These are phyloP conservation scores for Thymelicus lineola DNA, from an alignment of 2,888 invertebrate genomes.

Conservation along the genomic window DNA sequence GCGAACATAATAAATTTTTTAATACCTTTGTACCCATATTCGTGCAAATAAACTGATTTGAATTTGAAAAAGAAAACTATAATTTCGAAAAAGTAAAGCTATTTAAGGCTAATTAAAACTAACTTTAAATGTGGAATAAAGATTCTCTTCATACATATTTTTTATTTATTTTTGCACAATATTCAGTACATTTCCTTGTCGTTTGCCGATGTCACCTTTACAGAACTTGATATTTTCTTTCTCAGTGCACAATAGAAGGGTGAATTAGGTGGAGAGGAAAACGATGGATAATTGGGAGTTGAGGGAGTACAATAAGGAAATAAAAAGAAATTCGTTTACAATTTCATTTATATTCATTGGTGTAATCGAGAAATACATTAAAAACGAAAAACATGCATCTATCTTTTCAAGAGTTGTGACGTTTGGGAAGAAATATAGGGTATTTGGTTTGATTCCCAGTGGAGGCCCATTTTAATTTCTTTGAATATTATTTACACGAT, in stretches of 20 bases:
- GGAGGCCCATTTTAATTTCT: too few species aligned
- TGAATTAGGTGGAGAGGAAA: slow-evolving; percentile 54
- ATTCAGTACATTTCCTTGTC: slow-evolving; percentile 3
- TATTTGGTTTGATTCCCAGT: too few species aligned
- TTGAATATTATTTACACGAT: too few species aligned
- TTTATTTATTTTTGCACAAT: not conserved
- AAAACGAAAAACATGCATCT: slow-evolving; percentile 14
- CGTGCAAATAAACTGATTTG: too few species aligned
- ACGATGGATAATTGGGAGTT: slow-evolving; percentile 56
- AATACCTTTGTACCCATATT: too few species aligned
- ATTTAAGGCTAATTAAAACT: too few species aligned
- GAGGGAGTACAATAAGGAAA: slow-evolving; percentile 59
- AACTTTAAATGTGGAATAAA: too few species aligned
- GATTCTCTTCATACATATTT: not conserved
- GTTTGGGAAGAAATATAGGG: too few species aligned
- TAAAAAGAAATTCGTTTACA: slow-evolving; percentile 61
- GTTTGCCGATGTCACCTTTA: not conserved
- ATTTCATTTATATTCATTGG: slow-evolving; percentile 65
- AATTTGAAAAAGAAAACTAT: too few species aligned
- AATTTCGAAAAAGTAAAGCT: too few species aligned
- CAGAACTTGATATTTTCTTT: slow-evolving; percentile 48
- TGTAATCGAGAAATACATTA: slow-evolving; percentile 51
- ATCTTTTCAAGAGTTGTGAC: not conserved
- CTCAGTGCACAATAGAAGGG: slow-evolving; percentile 52
- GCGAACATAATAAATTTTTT: too few species aligned